Percentiles rank a stretch among this genome's conserved stretches.
Evolutionary conservation across 2,113 vertebrate species (phyloP).

Genomic region (Oryzias celebensis): DNA sequence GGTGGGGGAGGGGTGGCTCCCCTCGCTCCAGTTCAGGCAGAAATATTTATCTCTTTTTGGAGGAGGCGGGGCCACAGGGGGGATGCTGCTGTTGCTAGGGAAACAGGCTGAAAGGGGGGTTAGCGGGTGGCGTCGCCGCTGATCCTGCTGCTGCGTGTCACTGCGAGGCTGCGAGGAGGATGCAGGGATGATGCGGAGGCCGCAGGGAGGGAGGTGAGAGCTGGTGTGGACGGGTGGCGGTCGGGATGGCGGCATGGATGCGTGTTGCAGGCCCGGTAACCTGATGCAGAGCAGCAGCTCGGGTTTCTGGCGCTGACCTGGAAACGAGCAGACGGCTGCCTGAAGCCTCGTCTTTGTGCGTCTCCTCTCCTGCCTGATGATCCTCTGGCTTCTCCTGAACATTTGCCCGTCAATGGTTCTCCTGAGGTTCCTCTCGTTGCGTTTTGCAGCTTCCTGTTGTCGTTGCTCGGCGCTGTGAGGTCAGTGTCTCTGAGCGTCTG

Average conservation of each 20-base stretch:
- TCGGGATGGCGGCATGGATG: background rate
- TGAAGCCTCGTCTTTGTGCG: background rate
- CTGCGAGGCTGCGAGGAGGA: slow-evolving; percentile 28
- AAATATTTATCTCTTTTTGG: slow-evolving; percentile 65
- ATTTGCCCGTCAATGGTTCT: background rate
- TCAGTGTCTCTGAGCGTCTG: background rate
- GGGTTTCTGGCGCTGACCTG: slow-evolving; percentile 31
- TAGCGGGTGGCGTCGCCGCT: slow-evolving; percentile 7
- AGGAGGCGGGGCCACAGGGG: slow-evolving; percentile 14
- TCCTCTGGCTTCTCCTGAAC: slow-evolving; percentile 13
- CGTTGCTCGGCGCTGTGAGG: background rate
- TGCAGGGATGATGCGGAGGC: slow-evolving; percentile 60
- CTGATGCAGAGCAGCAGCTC: slow-evolving; percentile 39
- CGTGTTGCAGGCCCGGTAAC: slow-evolving; percentile 28
- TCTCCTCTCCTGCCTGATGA: background rate
- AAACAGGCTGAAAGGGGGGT: slow-evolving; percentile 47
- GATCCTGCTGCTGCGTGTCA: slow-evolving; percentile 34
- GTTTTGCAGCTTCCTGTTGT: background rate
- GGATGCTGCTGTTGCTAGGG: slow-evolving; percentile 74
- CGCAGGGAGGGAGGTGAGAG: slow-evolving; percentile 69
- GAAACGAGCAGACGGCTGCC: background rate
- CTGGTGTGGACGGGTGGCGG: background rate
- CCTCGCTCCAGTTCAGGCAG: slow-evolving; percentile 20
- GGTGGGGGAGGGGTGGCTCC: slow-evolving; percentile 36
- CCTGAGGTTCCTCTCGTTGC: background rate